Evolutionary conservation across 2,113 vertebrate genomes (phyloP), one percentile per base, ranked within the genome.

Genomic region (Ptilonorhynchus violaceus): DNA sequence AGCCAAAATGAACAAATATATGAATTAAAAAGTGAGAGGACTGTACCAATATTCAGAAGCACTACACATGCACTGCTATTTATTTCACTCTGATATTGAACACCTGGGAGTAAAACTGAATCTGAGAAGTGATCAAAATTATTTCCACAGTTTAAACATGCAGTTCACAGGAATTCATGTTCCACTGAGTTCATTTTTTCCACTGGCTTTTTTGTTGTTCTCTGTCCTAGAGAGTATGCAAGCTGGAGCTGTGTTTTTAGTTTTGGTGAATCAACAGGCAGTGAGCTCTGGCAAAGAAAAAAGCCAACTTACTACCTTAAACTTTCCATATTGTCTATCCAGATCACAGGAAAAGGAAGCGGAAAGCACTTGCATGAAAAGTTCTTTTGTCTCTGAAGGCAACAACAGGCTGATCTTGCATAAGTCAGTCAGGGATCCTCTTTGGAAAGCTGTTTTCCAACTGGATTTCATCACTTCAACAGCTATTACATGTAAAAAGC

Each of bases 391-490:
- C 37, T 90, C 67, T 88, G 85, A 67, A 94, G 83, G 59, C 49
- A 94, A 72, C 3, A 46, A 59, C 41, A 92, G 85, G 79, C 25
- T 88, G 70, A 66, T 94, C 82, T 86, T 83, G 67, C 4, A 0
- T 55, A 76, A 88, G 50, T 80, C 88, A 95, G 31, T 84, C 76
- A 95, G 27, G 16, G 20, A 84, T 92, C 68, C 33, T 93, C 91
- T 93, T 50, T 92, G 84, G 64, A 91, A 96, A 96, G 52, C 23
- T 87, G 95, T 93, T 95, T 75, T 56, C 85, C 83, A 91, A 80
- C 60, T 86, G 76, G 52, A 78, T 86, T 84, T 88, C 58, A 95
- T 70, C 68, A 86, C 27, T 92, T 89, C 72, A 78, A 89, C 63
- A 93, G 93, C 55, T 91, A 74, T 68, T 75, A 30, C 7, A 19